Percentiles rank a stretch among this genome's conserved stretches.
phyloP scores from a whole-genome alignment of 2,797 vertebrate genomes.

The Gymnodraco acuticeps region DNA sequence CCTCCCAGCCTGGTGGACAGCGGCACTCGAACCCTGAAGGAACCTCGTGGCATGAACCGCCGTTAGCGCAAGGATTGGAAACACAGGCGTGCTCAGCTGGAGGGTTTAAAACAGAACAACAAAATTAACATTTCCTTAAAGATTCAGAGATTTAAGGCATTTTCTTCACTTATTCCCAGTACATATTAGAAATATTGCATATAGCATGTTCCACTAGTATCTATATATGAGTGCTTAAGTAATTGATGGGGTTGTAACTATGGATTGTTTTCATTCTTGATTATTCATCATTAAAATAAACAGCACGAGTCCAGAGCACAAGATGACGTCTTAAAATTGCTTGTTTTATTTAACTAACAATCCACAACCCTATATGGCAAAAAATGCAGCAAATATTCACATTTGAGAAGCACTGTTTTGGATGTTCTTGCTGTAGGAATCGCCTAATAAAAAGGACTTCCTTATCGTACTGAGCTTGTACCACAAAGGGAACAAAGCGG shows the following conservation, averaged over 20 bases:
- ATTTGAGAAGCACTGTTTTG: accelerated
- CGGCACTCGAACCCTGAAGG: conserved; percentile 91
- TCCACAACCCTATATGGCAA: not conserved
- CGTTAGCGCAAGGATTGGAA: conserved; percentile 93
- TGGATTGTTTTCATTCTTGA: too few species aligned
- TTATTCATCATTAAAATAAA: not conserved
- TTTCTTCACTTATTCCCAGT: too few species aligned
- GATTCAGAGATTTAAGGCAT: too few species aligned
- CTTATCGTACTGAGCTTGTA: not conserved
- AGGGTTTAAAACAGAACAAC: too few species aligned
- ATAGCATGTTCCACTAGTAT: too few species aligned
- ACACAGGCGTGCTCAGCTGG: conserved; percentile 93
- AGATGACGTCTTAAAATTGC: not conserved
- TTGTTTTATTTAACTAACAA: not conserved
- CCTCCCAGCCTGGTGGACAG: conserved; percentile 93
- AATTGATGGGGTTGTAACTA: too few species aligned
- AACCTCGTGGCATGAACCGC: conserved; percentile 92
- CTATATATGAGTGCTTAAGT: too few species aligned
- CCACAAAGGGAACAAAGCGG: not conserved
- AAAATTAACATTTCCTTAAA: too few species aligned
- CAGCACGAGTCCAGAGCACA: not conserved
- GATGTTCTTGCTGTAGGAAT: not conserved
- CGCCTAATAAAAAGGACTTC: not conserved
- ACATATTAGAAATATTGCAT: too few species aligned
- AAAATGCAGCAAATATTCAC: not conserved